These are phyloP conservation scores for Hoplostethus atlanticus DNA, from an alignment of 2,797 vertebrate species.

Conservation along the genomic window DNA sequence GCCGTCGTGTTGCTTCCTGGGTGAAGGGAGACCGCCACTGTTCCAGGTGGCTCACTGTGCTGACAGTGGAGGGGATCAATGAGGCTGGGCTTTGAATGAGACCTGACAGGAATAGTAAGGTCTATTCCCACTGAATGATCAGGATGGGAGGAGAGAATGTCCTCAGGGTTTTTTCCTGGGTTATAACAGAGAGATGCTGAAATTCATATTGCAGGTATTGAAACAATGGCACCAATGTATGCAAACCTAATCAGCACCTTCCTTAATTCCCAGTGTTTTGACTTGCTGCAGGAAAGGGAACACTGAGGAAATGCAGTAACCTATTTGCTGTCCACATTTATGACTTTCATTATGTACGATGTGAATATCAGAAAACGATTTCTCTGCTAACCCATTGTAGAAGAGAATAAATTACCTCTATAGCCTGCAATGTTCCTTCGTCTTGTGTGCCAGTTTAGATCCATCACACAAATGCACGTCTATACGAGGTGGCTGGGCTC, in stretches of 20 bases:
- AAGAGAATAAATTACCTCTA: conserved; percentile 21
- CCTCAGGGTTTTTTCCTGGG: neutral
- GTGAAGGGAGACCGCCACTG: conserved; percentile 50
- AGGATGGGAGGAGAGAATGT: neutral
- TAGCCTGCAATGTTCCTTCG: conserved; percentile 15
- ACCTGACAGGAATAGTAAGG: conserved; percentile 68
- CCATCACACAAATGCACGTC: conserved; percentile 39
- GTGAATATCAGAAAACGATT: conserved; percentile 27
- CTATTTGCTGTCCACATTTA: conserved; percentile 39
- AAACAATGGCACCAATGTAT: conserved; percentile 6
- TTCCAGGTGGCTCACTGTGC: conserved; percentile 71
- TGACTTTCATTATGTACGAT: conserved; percentile 48
- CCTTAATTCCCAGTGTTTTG: conserved; percentile 18
- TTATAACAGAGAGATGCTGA: neutral
- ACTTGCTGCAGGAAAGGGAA: neutral
- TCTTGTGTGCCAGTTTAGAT: conserved; percentile 34
- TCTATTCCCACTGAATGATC: conserved; percentile 19
- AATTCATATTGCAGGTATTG: conserved; percentile 3
- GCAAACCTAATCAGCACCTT: conserved; percentile 22
- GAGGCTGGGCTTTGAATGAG: conserved; percentile 52
- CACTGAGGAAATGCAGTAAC: conserved; percentile 24
- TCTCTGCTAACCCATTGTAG: neutral
- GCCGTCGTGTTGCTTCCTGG: conserved; percentile 20
- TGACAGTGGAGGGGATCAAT: conserved; percentile 71
- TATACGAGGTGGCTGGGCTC: conserved; percentile 21